Percentiles rank a stretch among this genome's conserved stretches.
Evolutionary conservation across 2,888 invertebrate genomes (phyloP).

Genomic region (Xestobium rufovillosum): DNA sequence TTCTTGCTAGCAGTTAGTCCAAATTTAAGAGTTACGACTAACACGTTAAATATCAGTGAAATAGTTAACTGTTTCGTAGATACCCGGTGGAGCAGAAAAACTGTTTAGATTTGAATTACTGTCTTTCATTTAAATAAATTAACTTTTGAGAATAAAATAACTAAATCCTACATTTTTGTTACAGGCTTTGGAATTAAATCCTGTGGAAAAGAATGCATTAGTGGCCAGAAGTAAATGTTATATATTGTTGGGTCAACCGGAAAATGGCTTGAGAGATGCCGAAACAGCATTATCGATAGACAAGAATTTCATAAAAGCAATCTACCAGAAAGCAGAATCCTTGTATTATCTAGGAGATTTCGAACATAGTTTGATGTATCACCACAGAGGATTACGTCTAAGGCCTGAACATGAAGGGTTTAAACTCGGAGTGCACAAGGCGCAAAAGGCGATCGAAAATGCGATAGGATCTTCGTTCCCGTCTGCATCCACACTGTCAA

Average conservation of each 20-base stretch:
- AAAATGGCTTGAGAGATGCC: slow-evolving; percentile 74
- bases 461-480: slow-evolving; percentile 57
- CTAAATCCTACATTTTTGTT: too few relatives aligned
- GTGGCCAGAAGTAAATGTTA: slow-evolving; percentile 87
- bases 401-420: slow-evolving; percentile 76
- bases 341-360: slow-evolving; percentile 88
- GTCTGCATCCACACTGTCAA: slow-evolving; percentile 8
- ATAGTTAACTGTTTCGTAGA: too few relatives aligned
- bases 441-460: slow-evolving; percentile 89
- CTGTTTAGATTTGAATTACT: too few relatives aligned
- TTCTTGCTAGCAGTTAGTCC: too few relatives aligned
- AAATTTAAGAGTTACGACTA: too few relatives aligned
- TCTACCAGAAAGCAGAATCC: slow-evolving; percentile 88
- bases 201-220: slow-evolving; percentile 75
- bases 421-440: slow-evolving; percentile 80
- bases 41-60: too few relatives aligned
- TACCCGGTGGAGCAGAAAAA: too few relatives aligned
- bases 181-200: slow-evolving; percentile 81
- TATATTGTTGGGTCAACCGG: slow-evolving; percentile 76
- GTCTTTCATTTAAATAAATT: too few relatives aligned
- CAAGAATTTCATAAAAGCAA: slow-evolving; percentile 62
- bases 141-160: too few relatives aligned
- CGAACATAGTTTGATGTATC: slow-evolving; percentile 86
- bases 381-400: slow-evolving; percentile 76
- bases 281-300: slow-evolving; percentile 71